Evolutionary conservation across 2,797 vertebrate genomes (phyloP), one percentile per base, ranked within the genome.

Genomic region (Sternarchorhynchus goeldii): DNA sequence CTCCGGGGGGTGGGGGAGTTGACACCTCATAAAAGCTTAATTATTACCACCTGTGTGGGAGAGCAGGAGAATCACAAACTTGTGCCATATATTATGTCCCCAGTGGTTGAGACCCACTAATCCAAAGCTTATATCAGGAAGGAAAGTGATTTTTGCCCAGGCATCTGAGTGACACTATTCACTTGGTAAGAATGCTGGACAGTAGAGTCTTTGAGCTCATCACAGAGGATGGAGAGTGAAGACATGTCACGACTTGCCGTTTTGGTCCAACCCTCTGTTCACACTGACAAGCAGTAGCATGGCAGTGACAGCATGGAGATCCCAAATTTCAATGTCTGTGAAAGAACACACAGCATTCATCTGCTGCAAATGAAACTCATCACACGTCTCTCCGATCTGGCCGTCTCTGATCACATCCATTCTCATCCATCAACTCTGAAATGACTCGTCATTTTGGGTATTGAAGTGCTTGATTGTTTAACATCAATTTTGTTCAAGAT

Each of bases 131-230:
- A 6, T 34, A 7, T 34, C 53, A 34, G 68, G 14, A 18, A 1
- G 2, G 55, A 17, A 57, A 36, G 25, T 1, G 2, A 10, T 36
- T 31, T 20, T 57, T 10, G 53, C 57, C 20, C 55, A 58, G 18
- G 69, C n/a, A 31, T 36, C 55, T 58, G 69, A 53, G 69, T 58
- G 34, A 5, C 55, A 60, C 21, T 69, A 55, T 59, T 60, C 32
- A 58, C 0, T 18, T 21, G 29, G 17, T 29, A 59, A n/a, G 58
- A 67, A 20, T 57, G 53, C 32, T 36, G 31, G 5, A 18, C 62
- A 56, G 20, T 14, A 31, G 16, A 34, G 53, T 45, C 4, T 68
- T 32, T 59, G 6, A 29, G 41, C 14, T 17, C 25, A n/a, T 18
- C 14, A 8, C 17, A 32, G 34, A 57, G 29, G 32, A 34, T 20